These are phyloP conservation scores for Caenorhabditis sp. DNA, from an alignment of 2,888 invertebrate species.

Conservation along the genomic window DNA sequence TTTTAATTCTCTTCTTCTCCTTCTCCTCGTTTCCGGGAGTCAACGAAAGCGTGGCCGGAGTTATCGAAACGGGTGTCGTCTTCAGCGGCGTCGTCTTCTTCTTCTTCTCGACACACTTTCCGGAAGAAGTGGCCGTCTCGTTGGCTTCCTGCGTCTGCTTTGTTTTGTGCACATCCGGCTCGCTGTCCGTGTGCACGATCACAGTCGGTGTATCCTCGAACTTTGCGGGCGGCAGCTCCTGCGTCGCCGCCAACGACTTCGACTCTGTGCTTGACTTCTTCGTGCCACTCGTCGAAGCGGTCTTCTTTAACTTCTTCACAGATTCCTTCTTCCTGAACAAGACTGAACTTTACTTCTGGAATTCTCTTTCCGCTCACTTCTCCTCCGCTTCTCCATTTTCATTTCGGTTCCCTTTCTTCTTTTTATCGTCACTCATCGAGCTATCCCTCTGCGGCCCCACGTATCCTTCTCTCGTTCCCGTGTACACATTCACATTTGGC, in stretches of 20 bases:
- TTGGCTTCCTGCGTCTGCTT: background rate
- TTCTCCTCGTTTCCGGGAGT: conserved; percentile 9
- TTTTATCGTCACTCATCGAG: background rate
- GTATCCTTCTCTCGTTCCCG: conserved; percentile 8
- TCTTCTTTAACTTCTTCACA: background rate
- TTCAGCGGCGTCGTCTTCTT: background rate
- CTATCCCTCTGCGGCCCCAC: background rate
- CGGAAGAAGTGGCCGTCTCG: no score
- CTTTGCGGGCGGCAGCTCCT: background rate
- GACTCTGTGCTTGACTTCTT: background rate
- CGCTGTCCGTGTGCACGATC: background rate
- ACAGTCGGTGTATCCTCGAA: background rate
- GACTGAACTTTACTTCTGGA: no score
- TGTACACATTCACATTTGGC: background rate
- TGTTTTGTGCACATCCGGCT: background rate
- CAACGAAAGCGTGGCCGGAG: background rate
- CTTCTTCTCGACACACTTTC: background rate
- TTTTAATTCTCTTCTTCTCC: conserved; percentile 6
- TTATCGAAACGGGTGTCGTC: background rate
- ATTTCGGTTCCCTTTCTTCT: background rate
- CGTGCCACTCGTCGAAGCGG: background rate
- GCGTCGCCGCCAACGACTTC: background rate
- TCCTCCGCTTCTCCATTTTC: background rate
- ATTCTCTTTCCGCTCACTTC: no score
- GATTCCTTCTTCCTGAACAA: no score